Evolutionary conservation across 2,888 invertebrate genomes (phyloP), one percentile per base, ranked within the genome.

Genomic region (Drosophila multiciliata): DNA sequence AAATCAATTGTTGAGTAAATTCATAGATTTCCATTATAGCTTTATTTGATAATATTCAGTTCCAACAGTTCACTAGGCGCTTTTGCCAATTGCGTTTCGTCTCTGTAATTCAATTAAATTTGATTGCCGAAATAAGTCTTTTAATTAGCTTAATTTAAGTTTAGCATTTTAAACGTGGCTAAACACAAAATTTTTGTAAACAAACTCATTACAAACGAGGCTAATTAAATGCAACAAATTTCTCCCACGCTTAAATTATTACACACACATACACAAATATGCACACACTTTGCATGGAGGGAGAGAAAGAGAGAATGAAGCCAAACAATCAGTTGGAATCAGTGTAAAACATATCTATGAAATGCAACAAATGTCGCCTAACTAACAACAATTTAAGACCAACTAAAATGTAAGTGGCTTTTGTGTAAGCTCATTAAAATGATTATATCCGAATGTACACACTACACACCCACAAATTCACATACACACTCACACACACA

Each of bases 371-470:
- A 68, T 76, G 79, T 59, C 65, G 64, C 59, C 57, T 59, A 73
- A 74, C 66, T 61, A 79, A 67, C 72, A 69, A 70, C 67, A 66
- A 73, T 63, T 81, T 70, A 55, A 35, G 63, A 74, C 61, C 26
- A 66, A 61, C 72, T 66, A 70, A 65, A 75, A 82, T 66, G 83
- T 58, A 86, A 76, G 77, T 83, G 80, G 77, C 80, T 86, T 83
- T 83, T 86, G 84, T 80, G 87, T 72, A 71, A 80, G 81, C 89
- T 85, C 89, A 90, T 85, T 85, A 90, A 89, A 90, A 73, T 75
- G 81, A 84, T 86, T 88, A 73, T 71, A 68, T 66, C 70, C 80
- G 66, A 82, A 69, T 70, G 76, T 67, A 65, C 68, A 40, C 68
- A 45, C 42, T 59, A 32, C 79, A 78, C 74, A 50, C 79, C 82